These are phyloP conservation scores for Rattus norvegicus DNA, from an alignment of 2,113 vertebrate genomes.

Conservation along the genomic window DNA sequence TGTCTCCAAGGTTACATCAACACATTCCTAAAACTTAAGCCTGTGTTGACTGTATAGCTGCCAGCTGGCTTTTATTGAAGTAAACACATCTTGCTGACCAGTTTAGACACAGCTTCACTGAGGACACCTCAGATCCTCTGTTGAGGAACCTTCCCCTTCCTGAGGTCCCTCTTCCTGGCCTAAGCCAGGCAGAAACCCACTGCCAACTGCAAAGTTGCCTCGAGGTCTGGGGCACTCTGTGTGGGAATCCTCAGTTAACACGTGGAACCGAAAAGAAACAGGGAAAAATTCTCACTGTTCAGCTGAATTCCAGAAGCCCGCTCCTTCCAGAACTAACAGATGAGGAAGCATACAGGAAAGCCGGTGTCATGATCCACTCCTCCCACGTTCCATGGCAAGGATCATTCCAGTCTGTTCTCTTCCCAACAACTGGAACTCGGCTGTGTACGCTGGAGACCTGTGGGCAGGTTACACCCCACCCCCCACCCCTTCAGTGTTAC, in stretches of 20 bases:
- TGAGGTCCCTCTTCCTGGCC: slow-evolving; percentile 29
- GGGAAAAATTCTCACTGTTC: slow-evolving; percentile 57
- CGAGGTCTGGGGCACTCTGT: background rate
- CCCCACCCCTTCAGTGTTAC: background rate
- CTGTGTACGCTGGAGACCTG: background rate
- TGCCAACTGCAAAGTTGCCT: slow-evolving; percentile 46
- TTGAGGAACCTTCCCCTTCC: background rate
- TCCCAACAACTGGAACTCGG: slow-evolving; percentile 4
- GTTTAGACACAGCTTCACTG: slow-evolving; percentile 53
- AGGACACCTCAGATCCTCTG: slow-evolving; percentile 20
- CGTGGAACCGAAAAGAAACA: slow-evolving; percentile 65
- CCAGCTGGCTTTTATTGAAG: slow-evolving; percentile 53
- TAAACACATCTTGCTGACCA: slow-evolving; percentile 57
- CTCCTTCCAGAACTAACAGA: slow-evolving; percentile 71
- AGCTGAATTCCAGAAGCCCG: slow-evolving; percentile 73
- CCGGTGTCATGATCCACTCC: slow-evolving; percentile 37
- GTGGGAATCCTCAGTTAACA: slow-evolving; percentile 65
- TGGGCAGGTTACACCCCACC: background rate
- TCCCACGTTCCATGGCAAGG: slow-evolving; percentile 48
- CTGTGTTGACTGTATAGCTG: slow-evolving; percentile 42
- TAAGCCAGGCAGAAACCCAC: slow-evolving; percentile 37
- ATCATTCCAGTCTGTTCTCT: background rate
- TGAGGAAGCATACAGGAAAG: slow-evolving; percentile 66
- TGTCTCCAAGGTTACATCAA: slow-evolving; percentile 35
- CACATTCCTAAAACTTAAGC: slow-evolving; percentile 40